These are phyloP conservation scores for Lepisosteus osseus DNA, from an alignment of 2,113 vertebrate genomes.

Conservation along the genomic window DNA sequence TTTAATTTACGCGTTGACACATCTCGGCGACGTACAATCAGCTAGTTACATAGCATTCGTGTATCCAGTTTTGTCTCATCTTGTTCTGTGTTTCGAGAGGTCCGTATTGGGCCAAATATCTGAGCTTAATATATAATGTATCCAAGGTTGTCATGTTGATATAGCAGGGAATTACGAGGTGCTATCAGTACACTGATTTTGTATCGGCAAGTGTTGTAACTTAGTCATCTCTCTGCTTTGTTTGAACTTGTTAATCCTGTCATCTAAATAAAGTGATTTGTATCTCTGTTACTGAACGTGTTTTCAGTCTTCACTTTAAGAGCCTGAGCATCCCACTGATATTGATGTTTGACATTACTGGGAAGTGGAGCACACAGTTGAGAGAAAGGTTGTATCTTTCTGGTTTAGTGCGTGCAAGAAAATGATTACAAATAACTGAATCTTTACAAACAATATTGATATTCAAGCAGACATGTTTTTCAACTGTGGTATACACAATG, in stretches of 20 bases:
- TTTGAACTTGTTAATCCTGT: slow-evolving; percentile 51
- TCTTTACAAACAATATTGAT: no score
- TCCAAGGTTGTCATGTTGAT: slow-evolving; percentile 28
- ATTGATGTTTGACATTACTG: no score
- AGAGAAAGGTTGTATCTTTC: no score
- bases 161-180: slow-evolving; percentile 28
- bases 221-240: slow-evolving; percentile 46
- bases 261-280: slow-evolving; percentile 59
- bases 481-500: no score
- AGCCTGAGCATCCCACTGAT: no score
- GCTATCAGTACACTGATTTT: slow-evolving; percentile 23
- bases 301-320: no score
- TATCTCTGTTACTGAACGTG: slow-evolving; percentile 28
- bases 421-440: no score
- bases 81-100: slow-evolving; percentile 26
- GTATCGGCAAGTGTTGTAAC: slow-evolving; percentile 29
- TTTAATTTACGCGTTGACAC: slow-evolving; percentile 31
- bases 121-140: slow-evolving; percentile 19
- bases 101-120: slow-evolving; percentile 24
- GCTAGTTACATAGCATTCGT: slow-evolving; percentile 38
- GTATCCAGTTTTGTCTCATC: slow-evolving; percentile 31
- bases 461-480: no score
- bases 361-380: no score
- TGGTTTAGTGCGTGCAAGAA: no score
- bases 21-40: slow-evolving; percentile 48